Evolutionary conservation across 2,888 invertebrate species (phyloP).

Genomic region (Mellilla xanthometata): DNA sequence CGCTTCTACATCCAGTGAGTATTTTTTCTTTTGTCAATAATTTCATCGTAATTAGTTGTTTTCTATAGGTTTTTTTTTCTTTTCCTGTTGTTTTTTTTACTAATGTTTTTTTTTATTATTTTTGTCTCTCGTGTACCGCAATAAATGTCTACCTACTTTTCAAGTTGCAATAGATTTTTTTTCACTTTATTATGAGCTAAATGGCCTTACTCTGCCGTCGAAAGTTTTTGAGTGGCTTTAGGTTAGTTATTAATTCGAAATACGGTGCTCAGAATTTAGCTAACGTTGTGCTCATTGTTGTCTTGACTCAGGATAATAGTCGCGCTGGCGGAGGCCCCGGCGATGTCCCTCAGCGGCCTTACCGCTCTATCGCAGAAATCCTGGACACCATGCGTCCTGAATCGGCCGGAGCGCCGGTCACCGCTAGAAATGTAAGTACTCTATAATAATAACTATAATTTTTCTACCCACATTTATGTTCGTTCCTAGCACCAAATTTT

Average conservation of each 20-base stretch:
- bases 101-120: not conserved
- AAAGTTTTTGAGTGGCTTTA: not conserved
- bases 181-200: too few species aligned
- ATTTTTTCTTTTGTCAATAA: not conserved
- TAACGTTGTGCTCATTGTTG: not conserved
- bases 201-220: too few species aligned
- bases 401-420: slow-evolving; percentile 42
- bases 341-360: slow-evolving; percentile 41
- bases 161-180: too few species aligned
- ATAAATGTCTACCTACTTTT: too few species aligned
- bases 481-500: too few species aligned
- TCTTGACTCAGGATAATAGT: slow-evolving; percentile 48
- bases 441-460: slow-evolving; percentile 45
- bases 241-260: not conserved
- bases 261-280: not conserved
- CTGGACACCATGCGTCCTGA: slow-evolving; percentile 43
- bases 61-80: not conserved
- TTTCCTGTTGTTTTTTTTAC: not conserved
- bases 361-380: slow-evolving; percentile 60
- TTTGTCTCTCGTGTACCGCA: not conserved
- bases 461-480: slow-evolving; percentile 37
- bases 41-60: not conserved
- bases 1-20: slow-evolving; percentile 68
- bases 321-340: slow-evolving; percentile 58
- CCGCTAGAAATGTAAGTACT: slow-evolving; percentile 55